phyloP scores from a whole-genome alignment of 1,140 invertebrate species.

The Bombus confusus region DNA sequence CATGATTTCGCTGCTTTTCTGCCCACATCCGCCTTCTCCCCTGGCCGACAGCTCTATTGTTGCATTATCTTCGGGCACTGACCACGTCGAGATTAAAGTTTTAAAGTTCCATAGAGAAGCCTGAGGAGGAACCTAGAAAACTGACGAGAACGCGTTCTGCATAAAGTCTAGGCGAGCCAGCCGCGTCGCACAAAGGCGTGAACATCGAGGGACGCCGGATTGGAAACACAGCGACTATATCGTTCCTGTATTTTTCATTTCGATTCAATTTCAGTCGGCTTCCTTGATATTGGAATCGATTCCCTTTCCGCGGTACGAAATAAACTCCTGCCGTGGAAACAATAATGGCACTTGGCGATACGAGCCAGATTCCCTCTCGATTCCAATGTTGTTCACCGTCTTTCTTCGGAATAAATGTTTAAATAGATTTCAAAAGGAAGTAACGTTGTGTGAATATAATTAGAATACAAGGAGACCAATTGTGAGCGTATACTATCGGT shows the following conservation, averaged over 20 bases:
- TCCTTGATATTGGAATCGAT: conserved; percentile 12
- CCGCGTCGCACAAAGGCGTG: conserved; percentile 42
- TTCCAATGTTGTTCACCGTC: neutral
- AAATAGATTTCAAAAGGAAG: neutral
- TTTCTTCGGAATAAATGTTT: neutral
- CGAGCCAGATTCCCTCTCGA: neutral
- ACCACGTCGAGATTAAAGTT: conserved; percentile 73
- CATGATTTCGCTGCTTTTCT: conserved; percentile 58
- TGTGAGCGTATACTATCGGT: neutral
- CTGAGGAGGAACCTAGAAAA: conserved; percentile 52
- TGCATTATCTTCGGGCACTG: conserved; percentile 70
- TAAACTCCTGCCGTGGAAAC: neutral
- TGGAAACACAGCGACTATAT: neutral
- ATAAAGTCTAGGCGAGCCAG: conserved; percentile 18
- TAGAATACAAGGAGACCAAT: neutral
- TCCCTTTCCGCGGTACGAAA: neutral
- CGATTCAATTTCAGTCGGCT: conserved; percentile 15
- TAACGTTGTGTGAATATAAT: neutral
- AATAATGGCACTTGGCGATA: conserved; percentile 11
- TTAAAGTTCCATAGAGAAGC: conserved; percentile 68
- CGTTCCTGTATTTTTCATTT: conserved; percentile 12
- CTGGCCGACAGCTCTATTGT: conserved; percentile 64
- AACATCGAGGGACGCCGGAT: conserved; percentile 28
- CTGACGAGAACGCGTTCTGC: conserved; percentile 41
- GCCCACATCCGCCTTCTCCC: conserved; percentile 33